Evolutionary conservation across 2,797 vertebrate species (phyloP).

Genomic region (Threskiornis aethiopicus): DNA sequence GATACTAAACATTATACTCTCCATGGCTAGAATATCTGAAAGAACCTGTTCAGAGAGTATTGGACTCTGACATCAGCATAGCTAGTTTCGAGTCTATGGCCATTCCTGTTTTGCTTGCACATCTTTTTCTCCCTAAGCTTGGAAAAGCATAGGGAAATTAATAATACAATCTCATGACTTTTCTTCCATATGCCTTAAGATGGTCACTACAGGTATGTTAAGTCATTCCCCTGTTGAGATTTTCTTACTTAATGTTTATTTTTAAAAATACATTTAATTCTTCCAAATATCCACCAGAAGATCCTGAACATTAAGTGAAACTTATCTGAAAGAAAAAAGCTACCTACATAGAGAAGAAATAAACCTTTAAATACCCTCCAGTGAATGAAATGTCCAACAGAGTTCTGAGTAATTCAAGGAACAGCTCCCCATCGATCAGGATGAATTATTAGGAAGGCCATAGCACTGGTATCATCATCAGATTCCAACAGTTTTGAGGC

Average conservation of each 20-base stretch:
- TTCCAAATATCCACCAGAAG: background rate
- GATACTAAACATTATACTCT: background rate
- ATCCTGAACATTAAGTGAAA: background rate
- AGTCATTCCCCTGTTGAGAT: background rate
- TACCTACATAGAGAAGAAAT: background rate
- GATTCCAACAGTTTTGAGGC: background rate
- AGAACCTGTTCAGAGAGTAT: background rate
- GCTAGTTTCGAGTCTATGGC: background rate
- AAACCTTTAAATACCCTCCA: background rate
- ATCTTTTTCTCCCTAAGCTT: background rate
- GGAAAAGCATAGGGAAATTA: background rate
- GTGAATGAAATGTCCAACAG: background rate
- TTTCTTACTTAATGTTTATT: background rate
- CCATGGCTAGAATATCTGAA: background rate
- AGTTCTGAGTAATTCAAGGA: conserved; percentile 22
- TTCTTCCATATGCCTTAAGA: background rate
- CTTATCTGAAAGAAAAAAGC: background rate
- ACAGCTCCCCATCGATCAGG: background rate
- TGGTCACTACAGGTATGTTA: background rate
- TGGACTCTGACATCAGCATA: background rate
- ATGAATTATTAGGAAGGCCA: conserved; percentile 2
- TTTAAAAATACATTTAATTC: background rate
- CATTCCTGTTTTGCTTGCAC: background rate
- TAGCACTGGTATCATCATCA: background rate
- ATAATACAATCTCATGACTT: background rate